phyloP scores from a whole-genome alignment of 2,888 invertebrate species.

The Margaritifera margaritifera region DNA sequence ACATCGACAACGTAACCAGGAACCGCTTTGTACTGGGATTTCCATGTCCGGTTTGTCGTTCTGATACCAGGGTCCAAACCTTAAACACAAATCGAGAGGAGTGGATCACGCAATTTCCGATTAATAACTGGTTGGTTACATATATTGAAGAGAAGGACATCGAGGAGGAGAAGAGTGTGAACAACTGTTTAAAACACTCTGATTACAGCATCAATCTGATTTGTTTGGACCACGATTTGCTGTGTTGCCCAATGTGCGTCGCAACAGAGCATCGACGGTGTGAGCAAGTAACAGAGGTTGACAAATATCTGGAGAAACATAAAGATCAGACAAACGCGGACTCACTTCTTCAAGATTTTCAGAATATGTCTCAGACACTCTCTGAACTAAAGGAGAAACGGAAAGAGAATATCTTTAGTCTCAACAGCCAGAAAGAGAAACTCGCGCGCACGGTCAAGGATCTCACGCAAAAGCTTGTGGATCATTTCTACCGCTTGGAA shows the following conservation, averaged over 20 bases:
- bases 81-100: slow-evolving; percentile 18
- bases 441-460: too few relatives aligned
- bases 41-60: slow-evolving; percentile 39
- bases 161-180: not conserved
- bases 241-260: slow-evolving; percentile 42
- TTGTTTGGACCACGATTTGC: slow-evolving; percentile 34
- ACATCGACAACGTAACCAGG: slow-evolving; percentile 24
- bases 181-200: slow-evolving; percentile 18
- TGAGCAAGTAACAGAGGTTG: slow-evolving; percentile 33
- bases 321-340: too few relatives aligned
- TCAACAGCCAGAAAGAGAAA: too few relatives aligned
- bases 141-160: slow-evolving; percentile 29
- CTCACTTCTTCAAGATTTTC: too few relatives aligned
- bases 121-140: slow-evolving; percentile 37
- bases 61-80: slow-evolving; percentile 26
- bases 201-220: slow-evolving; percentile 28
- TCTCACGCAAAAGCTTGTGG: too few relatives aligned
- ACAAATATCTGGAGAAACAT: slow-evolving; percentile 7
- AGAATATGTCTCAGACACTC: too few relatives aligned
- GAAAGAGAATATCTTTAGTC: too few relatives aligned
- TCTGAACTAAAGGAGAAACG: too few relatives aligned
- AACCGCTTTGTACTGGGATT: slow-evolving; percentile 19
- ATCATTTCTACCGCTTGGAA: too few relatives aligned
- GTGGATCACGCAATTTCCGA: slow-evolving; percentile 43
- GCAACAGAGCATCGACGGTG: slow-evolving; percentile 39